Base-by-base conservation (phyloP, 2,888 invertebrate genomes). In the Pseudoips prasinana region DNA sequence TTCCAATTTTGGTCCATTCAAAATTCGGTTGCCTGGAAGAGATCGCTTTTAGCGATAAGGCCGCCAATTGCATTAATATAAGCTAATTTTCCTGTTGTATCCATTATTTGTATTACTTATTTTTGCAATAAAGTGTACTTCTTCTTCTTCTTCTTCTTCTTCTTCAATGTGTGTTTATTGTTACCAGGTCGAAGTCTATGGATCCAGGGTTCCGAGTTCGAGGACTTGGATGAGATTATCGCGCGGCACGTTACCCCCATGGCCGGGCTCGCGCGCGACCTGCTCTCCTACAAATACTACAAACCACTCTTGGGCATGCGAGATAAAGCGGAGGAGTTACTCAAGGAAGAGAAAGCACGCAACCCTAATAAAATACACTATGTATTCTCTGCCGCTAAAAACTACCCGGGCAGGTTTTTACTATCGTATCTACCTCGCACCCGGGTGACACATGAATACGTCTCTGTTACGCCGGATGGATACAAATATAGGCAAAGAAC, bases 141-240 rank as follows among this genome's bases (percentile, higher is more conserved):
- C n/a, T n/a, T n/a, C n/a, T n/a, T n/a, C n/a, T n/a, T n/a, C n/a
- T n/a, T n/a, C n/a, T n/a, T n/a, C n/a, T n/a, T n/a, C n/a, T n/a
- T n/a, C n/a, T n/a, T n/a, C n/a, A n/a, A n/a, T n/a, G n/a, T 8
- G n/a, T 7, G 7, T 25, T 25, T 1, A 30, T 29, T 29, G 29
- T 10, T 30, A 22, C 2, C 58, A 89, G 89, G 89, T 62, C 86
- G 89, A 54, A 91, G 90, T 69, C 89, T 99, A 7, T 94, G 94
- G 93, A 99, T 99, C 58, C 94, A 93, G 19, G 93, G 91, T 41
- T 96, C 98, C 63, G 98, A 98, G 68, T 99, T 97, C 78, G 99
- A 99, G 86, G 99, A 99, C 83, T 88, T 99, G 18, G 99, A 99
- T 79, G 99, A 99, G 93, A 99, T 99, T 40, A 96, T 99, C 33